Evolutionary conservation across 2,113 vertebrate genomes (phyloP).

Genomic region (Hystrix cristata): DNA sequence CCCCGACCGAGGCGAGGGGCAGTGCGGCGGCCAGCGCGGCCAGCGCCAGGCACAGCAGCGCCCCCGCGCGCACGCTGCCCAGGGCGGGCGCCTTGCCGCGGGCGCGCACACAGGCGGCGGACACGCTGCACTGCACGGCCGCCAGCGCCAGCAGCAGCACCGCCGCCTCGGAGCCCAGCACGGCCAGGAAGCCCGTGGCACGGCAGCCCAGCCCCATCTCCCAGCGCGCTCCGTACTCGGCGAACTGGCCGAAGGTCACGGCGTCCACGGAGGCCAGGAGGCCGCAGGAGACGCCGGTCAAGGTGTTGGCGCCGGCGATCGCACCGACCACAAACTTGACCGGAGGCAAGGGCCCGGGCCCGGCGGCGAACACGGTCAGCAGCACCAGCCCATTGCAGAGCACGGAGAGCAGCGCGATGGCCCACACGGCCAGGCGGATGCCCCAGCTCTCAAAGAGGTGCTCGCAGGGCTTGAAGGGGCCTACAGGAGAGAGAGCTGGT

Average conservation of each 20-base stretch:
- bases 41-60: constrained; percentile 91
- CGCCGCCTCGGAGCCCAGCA: constrained; percentile 94
- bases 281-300: constrained; percentile 93
- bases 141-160: constrained; percentile 94
- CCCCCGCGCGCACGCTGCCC: constrained; percentile 89
- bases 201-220: constrained; percentile 93
- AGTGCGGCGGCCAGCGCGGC: constrained; percentile 91
- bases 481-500: constrained; percentile 85
- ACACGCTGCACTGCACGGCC: constrained; percentile 93
- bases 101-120: constrained; percentile 90
- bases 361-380: constrained; percentile 91
- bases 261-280: constrained; percentile 93
- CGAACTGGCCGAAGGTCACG: constrained; percentile 94
- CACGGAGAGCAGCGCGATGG: constrained; percentile 91
- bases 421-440: constrained; percentile 95
- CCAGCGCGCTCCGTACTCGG: constrained; percentile 93
- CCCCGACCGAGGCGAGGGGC: constrained; percentile 93
- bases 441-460: constrained; percentile 97
- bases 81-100: constrained; percentile 91
- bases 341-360: constrained; percentile 91
- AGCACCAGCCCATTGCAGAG: constrained; percentile 94
- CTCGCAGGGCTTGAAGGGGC: constrained; percentile 97
- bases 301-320: constrained; percentile 93
- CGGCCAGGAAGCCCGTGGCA: constrained; percentile 94
- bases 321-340: constrained; percentile 94